These are phyloP conservation scores for Protomyctophum bolini DNA, from an alignment of 2,113 vertebrate genomes.

Conservation along the genomic window DNA sequence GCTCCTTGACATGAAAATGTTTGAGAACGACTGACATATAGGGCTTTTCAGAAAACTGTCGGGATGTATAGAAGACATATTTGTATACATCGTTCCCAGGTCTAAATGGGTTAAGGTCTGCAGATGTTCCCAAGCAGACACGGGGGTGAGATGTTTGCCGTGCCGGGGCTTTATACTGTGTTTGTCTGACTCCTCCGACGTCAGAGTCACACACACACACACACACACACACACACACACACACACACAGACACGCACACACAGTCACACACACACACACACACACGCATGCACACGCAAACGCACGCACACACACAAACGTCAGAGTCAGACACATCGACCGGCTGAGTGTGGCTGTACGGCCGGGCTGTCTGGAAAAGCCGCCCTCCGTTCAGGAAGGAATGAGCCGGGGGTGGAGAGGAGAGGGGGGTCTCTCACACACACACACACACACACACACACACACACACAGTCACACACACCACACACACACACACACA, in stretches of 20 bases:
- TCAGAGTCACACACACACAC: no score
- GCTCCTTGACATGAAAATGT: no score
- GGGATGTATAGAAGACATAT: no score
- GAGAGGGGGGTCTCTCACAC: not conserved
- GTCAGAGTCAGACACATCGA: constrained; percentile 21
- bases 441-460: constrained; percentile 22
- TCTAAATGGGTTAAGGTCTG: no score
- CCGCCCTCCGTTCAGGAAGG: constrained; percentile 45
- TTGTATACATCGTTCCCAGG: no score
- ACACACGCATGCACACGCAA: no score
- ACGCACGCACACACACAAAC: no score
- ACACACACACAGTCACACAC: constrained; percentile 41
- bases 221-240: no score
- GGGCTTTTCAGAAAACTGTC: no score
- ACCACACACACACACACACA: constrained; percentile 13
- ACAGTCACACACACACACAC: no score
- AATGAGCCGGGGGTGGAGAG: constrained; percentile 39
- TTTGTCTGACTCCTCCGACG: constrained; percentile 68
- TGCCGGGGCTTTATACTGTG: constrained; percentile 52
- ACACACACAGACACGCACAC: no score
- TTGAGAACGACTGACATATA: no score
- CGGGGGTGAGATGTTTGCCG: constrained; percentile 73
- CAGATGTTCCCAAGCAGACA: constrained; percentile 76
- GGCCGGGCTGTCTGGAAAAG: constrained; percentile 5
- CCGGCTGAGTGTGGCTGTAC: constrained; percentile 47